Evolutionary conservation across 2,797 vertebrate genomes (phyloP).

Genomic region (Acanthurus tractus): DNA sequence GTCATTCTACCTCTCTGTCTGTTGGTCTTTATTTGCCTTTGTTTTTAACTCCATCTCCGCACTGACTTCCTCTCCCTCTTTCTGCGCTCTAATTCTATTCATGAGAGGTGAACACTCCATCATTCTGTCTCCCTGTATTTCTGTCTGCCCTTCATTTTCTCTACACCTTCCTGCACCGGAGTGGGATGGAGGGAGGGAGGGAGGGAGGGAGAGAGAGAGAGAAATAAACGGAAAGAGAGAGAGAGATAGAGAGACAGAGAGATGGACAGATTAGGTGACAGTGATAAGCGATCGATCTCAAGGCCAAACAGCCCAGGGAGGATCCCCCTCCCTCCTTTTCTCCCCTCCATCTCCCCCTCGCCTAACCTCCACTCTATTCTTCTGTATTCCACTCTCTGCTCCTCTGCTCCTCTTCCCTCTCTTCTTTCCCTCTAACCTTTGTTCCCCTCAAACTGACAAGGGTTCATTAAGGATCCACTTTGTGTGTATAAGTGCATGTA

Average conservation of each 20-base stretch:
- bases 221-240: no score
- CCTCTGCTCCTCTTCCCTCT: constrained; percentile 43
- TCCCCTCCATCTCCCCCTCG: background rate
- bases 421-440: constrained; percentile 68
- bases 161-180: constrained; percentile 67
- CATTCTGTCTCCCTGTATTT: constrained; percentile 79
- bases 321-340: constrained; percentile 18
- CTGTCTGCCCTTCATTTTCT: constrained; percentile 80
- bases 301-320: constrained; percentile 77
- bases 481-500: constrained; percentile 62
- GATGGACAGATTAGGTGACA: constrained; percentile 84
- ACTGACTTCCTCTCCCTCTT: constrained; percentile 65
- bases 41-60: constrained; percentile 72
- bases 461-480: constrained; percentile 80
- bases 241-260: constrained; percentile 51
- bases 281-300: constrained; percentile 84
- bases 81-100: constrained; percentile 81
- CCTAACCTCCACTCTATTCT: constrained; percentile 40
- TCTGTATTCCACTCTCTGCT: constrained; percentile 38
- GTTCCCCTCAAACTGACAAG: constrained; percentile 77
- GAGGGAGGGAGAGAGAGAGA: no score
- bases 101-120: constrained; percentile 77
- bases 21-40: constrained; percentile 79
- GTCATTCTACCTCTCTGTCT: constrained; percentile 64
- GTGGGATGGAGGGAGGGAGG: constrained; percentile 38